These are phyloP conservation scores for Gambusia affinis DNA, from an alignment of 2,113 vertebrate species.

Conservation along the genomic window DNA sequence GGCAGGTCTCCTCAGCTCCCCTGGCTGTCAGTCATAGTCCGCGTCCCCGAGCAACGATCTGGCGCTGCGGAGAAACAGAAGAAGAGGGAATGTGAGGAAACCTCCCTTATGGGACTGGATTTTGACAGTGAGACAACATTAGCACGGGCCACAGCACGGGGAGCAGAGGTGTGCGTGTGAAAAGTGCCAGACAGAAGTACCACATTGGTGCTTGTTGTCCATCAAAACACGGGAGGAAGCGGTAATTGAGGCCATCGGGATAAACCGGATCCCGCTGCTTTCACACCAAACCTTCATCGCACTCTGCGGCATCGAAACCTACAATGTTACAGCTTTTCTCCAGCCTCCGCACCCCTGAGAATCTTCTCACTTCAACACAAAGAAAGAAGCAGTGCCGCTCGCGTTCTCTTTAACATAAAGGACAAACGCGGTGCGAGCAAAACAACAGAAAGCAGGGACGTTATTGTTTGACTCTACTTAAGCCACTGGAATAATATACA, in stretches of 20 bases:
- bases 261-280: slow-evolving; percentile 60
- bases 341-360: not conserved
- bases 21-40: slow-evolving; percentile 86
- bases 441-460: not conserved
- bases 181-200: slow-evolving; percentile 22
- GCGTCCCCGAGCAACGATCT: slow-evolving; percentile 75
- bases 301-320: slow-evolving; percentile 6
- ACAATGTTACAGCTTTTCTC: slow-evolving; percentile 14
- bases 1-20: slow-evolving; percentile 79
- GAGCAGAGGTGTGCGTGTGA: slow-evolving; percentile 40
- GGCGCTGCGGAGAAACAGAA: slow-evolving; percentile 84
- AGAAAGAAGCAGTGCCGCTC: not conserved
- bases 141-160: slow-evolving; percentile 29
- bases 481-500: not conserved
- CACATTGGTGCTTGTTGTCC: slow-evolving; percentile 64
- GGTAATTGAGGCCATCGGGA: slow-evolving; percentile 59
- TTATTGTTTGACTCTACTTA: not conserved
- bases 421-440: not conserved
- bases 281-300: slow-evolving; percentile 44
- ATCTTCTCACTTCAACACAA: not conserved
- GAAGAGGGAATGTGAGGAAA: slow-evolving; percentile 77
- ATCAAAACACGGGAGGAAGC: slow-evolving; percentile 62
- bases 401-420: not conserved
- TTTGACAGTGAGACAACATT: slow-evolving; percentile 79
- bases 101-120: slow-evolving; percentile 68